Evolutionary conservation across 2,888 invertebrate genomes (phyloP).

Genomic region (Tuta absoluta): DNA sequence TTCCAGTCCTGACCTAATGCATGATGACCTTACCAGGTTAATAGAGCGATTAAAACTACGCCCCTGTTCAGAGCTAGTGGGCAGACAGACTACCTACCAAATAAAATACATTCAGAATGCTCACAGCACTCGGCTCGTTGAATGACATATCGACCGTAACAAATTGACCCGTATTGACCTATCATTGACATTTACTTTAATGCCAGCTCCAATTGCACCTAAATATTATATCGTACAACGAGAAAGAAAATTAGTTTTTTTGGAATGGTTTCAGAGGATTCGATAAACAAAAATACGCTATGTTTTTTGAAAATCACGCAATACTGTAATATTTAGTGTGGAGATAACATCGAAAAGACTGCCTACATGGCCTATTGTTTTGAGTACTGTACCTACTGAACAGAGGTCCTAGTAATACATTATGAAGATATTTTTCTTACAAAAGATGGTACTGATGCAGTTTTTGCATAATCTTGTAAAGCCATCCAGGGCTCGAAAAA

Average conservation of each 20-base stretch:
- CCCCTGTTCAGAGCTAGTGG: background rate
- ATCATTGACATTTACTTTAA: constrained; percentile 27
- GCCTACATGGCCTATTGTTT: too few species aligned
- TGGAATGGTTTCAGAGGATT: background rate
- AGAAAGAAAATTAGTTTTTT: background rate
- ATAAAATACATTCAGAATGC: background rate
- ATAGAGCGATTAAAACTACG: constrained; percentile 9
- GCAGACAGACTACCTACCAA: background rate
- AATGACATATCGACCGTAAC: constrained; percentile 28
- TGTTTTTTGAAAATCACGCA: background rate
- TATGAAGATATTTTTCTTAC: too few species aligned
- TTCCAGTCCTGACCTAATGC: background rate
- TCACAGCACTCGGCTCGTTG: background rate
- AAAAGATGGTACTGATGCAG: too few species aligned
- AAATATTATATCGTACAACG: constrained; percentile 7
- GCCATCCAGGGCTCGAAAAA: too few species aligned
- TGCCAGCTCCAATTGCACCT: constrained; percentile 10
- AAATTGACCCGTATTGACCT: constrained; percentile 28
- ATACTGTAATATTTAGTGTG: background rate
- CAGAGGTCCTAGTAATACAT: too few species aligned
- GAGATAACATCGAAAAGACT: constrained; percentile 6
- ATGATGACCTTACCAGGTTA: constrained; percentile 10
- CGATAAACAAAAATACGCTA: background rate
- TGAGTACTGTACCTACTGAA: too few species aligned
- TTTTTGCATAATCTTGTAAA: too few species aligned